Base-by-base conservation (phyloP, 2,113 vertebrate genomes). In the Scolopax mira region DNA sequence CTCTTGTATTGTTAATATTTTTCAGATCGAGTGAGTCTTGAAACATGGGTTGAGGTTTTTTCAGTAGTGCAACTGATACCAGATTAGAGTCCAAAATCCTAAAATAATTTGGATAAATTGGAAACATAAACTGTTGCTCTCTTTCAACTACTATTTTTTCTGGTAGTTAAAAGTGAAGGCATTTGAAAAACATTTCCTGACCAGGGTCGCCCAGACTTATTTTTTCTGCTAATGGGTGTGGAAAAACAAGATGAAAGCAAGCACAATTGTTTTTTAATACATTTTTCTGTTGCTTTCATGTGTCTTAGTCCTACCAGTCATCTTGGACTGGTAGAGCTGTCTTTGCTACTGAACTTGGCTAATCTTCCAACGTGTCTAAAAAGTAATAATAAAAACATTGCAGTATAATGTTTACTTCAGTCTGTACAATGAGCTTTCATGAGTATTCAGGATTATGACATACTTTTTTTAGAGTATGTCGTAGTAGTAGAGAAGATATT, bases 171-270 rank as follows among this genome's bases (percentile, higher is more conserved):
- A 96, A 94, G 79, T 60, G 41, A 51, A 93, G 46, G 74, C 51
- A 83, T 94, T 89, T 89, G 73, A 83, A 79, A 95, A 89, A 89
- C 65, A 75, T 85, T 94, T 94, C 79, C 70, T 67, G 46, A 88
- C 66, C 77, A 58, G 91, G 89, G 91, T 95, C 89, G 90, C 49
- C 41, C 21, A 79, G 54, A 28, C 28, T 82, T 71, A 17, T 54
- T 88, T 91, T 46, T 44, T n/a, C 61, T 93, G 70, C 48, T 86
- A 64, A 75, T 27, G 79, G 82, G 78, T 82, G 61, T 95, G 84
- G 90, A 92, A 95, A 95, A 97, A 90, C 82, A 92, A 94, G 88
- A 82, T 66, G 64, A 96, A 95, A 94, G 79, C 85, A 90, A 92
- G 65, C 28, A 24, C 10, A 48, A 25, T 44, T 62, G 33, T 1